A percentile compares a stretch with the other conserved stretches of the same genome.
These are phyloP conservation scores for Holacanthella duospinosa DNA, from an alignment of 2,888 invertebrate genomes.

Conservation along the genomic window DNA sequence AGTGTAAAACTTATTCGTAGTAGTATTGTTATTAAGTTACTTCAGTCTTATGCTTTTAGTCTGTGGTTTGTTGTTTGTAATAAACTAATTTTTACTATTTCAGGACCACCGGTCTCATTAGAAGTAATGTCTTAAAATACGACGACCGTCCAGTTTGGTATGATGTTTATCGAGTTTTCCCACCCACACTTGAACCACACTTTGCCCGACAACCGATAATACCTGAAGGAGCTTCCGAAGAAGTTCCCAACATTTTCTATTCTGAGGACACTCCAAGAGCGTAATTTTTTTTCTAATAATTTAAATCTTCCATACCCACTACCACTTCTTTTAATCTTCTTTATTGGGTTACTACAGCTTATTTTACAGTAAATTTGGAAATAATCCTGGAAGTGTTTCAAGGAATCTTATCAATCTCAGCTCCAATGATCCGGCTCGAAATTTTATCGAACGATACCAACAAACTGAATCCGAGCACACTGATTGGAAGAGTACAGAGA, in stretches of 20 bases:
- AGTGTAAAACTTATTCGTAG: background rate
- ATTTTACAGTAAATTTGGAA: slow-evolving; percentile 40
- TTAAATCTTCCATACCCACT: slow-evolving; percentile 9
- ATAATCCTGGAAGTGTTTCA: slow-evolving; percentile 22
- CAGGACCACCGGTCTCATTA: slow-evolving; percentile 67
- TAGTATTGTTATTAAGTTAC: no score
- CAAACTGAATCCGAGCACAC: slow-evolving; percentile 48
- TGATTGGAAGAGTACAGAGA: slow-evolving; percentile 47
- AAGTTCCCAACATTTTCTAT: slow-evolving; percentile 64
- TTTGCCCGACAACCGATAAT: slow-evolving; percentile 53
- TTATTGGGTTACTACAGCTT: slow-evolving; percentile 38
- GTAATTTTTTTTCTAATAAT: slow-evolving; percentile 49
- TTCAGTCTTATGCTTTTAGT: background rate
- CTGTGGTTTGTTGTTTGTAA: background rate
- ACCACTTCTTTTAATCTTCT: slow-evolving; percentile 7
- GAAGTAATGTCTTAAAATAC: slow-evolving; percentile 64
- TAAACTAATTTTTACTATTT: slow-evolving; percentile 34
- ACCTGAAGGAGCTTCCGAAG: slow-evolving; percentile 45
- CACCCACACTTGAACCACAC: slow-evolving; percentile 71
- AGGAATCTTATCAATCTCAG: slow-evolving; percentile 18
- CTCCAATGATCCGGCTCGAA: slow-evolving; percentile 21
- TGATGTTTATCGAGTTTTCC: slow-evolving; percentile 79
- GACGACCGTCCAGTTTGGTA: slow-evolving; percentile 88
- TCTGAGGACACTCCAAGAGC: slow-evolving; percentile 71
- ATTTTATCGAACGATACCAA: slow-evolving; percentile 52